Evolutionary conservation across 2,113 vertebrate species (phyloP), one percentile per base, ranked within the genome.

Genomic region (Sclerurus mexicanus): DNA sequence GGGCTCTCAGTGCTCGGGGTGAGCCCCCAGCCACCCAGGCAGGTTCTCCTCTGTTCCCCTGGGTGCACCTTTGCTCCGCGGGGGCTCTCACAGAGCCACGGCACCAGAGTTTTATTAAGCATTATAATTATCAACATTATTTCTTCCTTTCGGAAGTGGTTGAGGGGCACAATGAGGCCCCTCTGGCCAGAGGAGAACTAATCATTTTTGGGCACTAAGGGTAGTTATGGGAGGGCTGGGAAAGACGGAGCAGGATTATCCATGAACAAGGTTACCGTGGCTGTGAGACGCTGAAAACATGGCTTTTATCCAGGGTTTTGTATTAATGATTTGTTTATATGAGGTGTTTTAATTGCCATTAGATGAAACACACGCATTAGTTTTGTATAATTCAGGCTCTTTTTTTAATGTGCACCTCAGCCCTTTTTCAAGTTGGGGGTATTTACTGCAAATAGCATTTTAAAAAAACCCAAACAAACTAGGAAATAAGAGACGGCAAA

Each of bases 401-500:
- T n/a, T 37, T 78, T 31, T 30, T 58, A 42, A 46, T 4, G 25
- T 39, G 21, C 44, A 79, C 30, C 53, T 75, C 67, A 91, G 62
- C 25, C 17, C 10, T 68, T 88, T 90, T 89, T 80, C 72, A 55
- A 74, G 80, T 14, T 33, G 6, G 60, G 47, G 39, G 17, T 88
- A 66, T 93, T 90, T 93, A 90, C 69, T 81, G 63, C 50, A 90
- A 95, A 95, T 67, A 90, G 8, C 8, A 60, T n/a, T 62, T 9
- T 8, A 44, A 77, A 74, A 77, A 47, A 66, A 27, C 0, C 1
- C 14, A 39, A 72, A 30, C 24, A 50, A 47, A 47, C 17, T 19
- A 25, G 64, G 76, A 88, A 60, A n/a, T 84, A 55, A 85, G 72
- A 66, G 64, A 30, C 6, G 35, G 28, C 86, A 88, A 94, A 86